phyloP scores from a whole-genome alignment of 1,140 invertebrate species.

The Battus philenor region DNA sequence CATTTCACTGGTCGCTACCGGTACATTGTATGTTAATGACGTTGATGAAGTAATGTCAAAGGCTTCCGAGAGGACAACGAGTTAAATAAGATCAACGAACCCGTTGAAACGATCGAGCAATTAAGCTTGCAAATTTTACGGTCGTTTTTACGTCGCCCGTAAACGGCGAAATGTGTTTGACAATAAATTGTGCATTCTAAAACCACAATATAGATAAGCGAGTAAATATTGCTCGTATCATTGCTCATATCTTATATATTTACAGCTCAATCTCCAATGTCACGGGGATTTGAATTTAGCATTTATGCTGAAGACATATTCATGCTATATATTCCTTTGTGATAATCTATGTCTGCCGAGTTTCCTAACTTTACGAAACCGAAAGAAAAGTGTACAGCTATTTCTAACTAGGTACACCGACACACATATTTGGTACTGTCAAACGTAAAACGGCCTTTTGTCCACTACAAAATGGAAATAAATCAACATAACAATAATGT shows the following conservation, averaged over 20 bases:
- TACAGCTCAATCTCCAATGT: constrained; percentile 24
- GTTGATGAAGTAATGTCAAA: neutral
- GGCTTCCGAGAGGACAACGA: neutral
- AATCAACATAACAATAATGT: no score
- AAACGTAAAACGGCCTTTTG: no score
- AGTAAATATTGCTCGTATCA: constrained; percentile 23
- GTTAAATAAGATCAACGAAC: constrained; percentile 33
- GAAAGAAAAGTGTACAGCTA: no score
- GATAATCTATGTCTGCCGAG: no score
- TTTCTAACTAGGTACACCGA: no score
- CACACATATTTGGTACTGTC: no score
- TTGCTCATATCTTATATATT: constrained; percentile 21
- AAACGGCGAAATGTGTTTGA: constrained; percentile 33
- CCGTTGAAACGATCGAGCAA: constrained; percentile 15
- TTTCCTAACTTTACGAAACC: no score
- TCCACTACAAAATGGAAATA: no score
- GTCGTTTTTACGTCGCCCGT: constrained; percentile 22
- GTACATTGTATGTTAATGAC: constrained; percentile 65
- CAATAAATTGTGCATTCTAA: constrained; percentile 32
- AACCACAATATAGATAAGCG: constrained; percentile 31
- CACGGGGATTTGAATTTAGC: constrained; percentile 15
- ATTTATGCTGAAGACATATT: no score
- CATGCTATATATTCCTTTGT: no score
- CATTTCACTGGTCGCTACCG: constrained; percentile 41
- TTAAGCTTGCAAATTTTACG: constrained; percentile 22